A percentile compares a stretch with the other conserved stretches of the same genome.
Conservation (phyloP, 2,888 invertebrate species). For the Rhaphigaster nebulosa region DNA sequence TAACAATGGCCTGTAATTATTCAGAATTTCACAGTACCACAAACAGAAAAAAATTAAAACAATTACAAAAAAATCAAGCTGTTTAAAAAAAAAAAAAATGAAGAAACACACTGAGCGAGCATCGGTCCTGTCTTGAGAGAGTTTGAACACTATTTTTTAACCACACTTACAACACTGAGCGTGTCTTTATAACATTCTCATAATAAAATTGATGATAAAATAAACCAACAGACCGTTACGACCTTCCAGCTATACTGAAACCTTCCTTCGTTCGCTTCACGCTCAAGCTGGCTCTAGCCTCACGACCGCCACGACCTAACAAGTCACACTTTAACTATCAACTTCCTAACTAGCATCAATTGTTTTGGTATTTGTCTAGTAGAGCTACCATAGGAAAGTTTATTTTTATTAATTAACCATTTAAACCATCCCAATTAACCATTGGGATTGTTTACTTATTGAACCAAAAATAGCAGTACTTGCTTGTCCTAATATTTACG, state of each 20-base stretch:
- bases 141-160: constrained; percentile 10
- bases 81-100: neutral
- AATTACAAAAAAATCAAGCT: constrained; percentile 16
- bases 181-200: neutral
- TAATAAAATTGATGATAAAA: neutral
- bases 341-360: neutral
- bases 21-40: neutral
- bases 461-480: no score
- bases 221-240: constrained; percentile 50
- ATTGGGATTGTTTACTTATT: neutral
- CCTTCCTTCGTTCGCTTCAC: constrained; percentile 53
- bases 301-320: constrained; percentile 47
- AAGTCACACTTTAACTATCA: neutral
- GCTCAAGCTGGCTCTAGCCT: constrained; percentile 44
- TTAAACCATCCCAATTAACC: no score
- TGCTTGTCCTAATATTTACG: no score
- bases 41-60: constrained; percentile 10
- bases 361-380: neutral
- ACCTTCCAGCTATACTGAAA: constrained; percentile 43
- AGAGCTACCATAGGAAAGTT: neutral
- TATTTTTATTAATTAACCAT: no score
- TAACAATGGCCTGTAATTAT: neutral
- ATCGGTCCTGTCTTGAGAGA: constrained; percentile 53
- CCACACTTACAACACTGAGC: neutral
- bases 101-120: constrained; percentile 41